These are phyloP conservation scores for Trachelus tabidus DNA, from an alignment of 2,888 invertebrate genomes.

Conservation along the genomic window DNA sequence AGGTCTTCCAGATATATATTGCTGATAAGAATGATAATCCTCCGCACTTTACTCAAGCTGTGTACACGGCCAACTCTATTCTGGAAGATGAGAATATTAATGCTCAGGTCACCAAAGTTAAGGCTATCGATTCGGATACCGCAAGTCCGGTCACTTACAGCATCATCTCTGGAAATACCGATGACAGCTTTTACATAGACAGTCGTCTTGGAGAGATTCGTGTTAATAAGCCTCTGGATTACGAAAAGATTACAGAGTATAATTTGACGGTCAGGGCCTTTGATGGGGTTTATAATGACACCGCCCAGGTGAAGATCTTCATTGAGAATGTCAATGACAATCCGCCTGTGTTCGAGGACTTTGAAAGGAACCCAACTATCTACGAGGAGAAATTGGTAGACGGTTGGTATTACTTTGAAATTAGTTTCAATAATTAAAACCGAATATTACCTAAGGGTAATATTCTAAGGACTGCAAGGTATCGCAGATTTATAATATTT, in stretches of 20 bases:
- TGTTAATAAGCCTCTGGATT: conserved; percentile 83
- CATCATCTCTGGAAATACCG: conserved; percentile 87
- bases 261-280: conserved; percentile 85
- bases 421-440: background rate
- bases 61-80: conserved; percentile 80
- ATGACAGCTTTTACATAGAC: conserved; percentile 88
- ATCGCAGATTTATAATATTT: background rate
- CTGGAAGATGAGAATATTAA: conserved; percentile 88
- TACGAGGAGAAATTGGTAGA: conserved; percentile 78
- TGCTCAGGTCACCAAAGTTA: conserved; percentile 86
- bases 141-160: conserved; percentile 88
- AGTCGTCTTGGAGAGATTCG: conserved; percentile 86
- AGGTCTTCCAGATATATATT: conserved; percentile 89
- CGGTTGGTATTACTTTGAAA: conserved; percentile 52
- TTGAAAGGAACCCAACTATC: conserved; percentile 79
- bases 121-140: conserved; percentile 88
- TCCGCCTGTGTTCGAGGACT: conserved; percentile 82
- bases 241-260: conserved; percentile 87
- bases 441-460: background rate
- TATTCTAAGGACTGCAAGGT: conserved; percentile 10
- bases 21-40: conserved; percentile 97
- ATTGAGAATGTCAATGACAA: conserved; percentile 95
- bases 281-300: conserved; percentile 86
- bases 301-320: conserved; percentile 84
- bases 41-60: conserved; percentile 84